phyloP scores from a whole-genome alignment of 2,888 invertebrate species.

The Lordiphosa fenestrarum region DNA sequence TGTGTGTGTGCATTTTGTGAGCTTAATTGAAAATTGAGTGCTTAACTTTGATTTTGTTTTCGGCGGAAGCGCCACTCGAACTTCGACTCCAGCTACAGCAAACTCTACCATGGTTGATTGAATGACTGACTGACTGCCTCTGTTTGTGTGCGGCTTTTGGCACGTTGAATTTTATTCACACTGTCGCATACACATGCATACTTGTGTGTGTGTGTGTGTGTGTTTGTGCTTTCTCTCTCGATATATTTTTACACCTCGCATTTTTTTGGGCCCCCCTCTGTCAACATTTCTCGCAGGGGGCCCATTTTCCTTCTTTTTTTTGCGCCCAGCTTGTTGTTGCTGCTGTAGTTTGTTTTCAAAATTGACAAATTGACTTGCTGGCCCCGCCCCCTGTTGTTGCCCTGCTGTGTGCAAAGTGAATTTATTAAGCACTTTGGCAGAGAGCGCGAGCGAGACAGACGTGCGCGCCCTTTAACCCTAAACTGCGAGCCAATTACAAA shows the following conservation, averaged over 20 bases:
- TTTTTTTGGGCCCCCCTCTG: slow-evolving; percentile 11
- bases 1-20: slow-evolving; percentile 53
- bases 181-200: slow-evolving; percentile 5
- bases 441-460: background rate
- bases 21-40: slow-evolving; percentile 74
- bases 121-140: slow-evolving; percentile 31
- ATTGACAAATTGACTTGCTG: slow-evolving; percentile 66
- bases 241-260: slow-evolving; percentile 31
- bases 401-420: slow-evolving; percentile 39
- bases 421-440: slow-evolving; percentile 48
- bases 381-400: slow-evolving; percentile 26
- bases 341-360: slow-evolving; percentile 56
- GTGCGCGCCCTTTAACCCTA: background rate
- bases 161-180: slow-evolving; percentile 44
- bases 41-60: slow-evolving; percentile 70
- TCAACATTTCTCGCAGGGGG: slow-evolving; percentile 31
- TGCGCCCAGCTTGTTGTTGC: background rate
- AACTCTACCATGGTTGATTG: slow-evolving; percentile 41
- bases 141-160: slow-evolving; percentile 60
- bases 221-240: slow-evolving; percentile 5
- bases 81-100: slow-evolving; percentile 29
- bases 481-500: slow-evolving; percentile 5
- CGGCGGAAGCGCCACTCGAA: slow-evolving; percentile 58
- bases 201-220: slow-evolving; percentile 1
- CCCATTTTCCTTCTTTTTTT: slow-evolving; percentile 1